Conservation (phyloP, 2,888 invertebrate genomes). For the Drosophila paranaensis region DNA sequence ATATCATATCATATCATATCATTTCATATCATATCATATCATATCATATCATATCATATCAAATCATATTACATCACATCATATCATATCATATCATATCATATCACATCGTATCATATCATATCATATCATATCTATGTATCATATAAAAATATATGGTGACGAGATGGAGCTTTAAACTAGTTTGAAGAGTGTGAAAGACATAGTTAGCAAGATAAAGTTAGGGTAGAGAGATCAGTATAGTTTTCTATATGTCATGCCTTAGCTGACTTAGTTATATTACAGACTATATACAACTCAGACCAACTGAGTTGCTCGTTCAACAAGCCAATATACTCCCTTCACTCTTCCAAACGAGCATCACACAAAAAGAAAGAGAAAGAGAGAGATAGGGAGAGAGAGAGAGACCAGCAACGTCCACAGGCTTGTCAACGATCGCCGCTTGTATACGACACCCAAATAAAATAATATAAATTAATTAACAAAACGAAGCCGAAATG, state of each 20-base stretch:
- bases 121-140: not conserved
- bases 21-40: no score
- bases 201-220: not conserved
- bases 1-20: no score
- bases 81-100: no score
- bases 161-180: no score
- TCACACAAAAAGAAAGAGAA: not conserved
- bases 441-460: constrained; percentile 78
- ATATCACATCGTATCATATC: not conserved
- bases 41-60: no score
- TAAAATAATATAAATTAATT: constrained; percentile 84
- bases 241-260: no score
- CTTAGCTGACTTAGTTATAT: no score
- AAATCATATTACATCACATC: no score
- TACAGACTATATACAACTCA: not conserved
- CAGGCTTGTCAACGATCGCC: constrained; percentile 54
- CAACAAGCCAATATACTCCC: not conserved
- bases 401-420: not conserved
- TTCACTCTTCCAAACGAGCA: no score
- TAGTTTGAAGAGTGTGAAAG: not conserved
- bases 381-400: not conserved
- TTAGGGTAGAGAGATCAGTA: no score
- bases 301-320: not conserved
- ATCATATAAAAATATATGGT: not conserved
- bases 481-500: constrained; percentile 82